Evolutionary conservation across 1,140 invertebrate genomes (phyloP), one percentile per base, ranked within the genome.

Genomic region (Ceratosolen solmsi): DNA sequence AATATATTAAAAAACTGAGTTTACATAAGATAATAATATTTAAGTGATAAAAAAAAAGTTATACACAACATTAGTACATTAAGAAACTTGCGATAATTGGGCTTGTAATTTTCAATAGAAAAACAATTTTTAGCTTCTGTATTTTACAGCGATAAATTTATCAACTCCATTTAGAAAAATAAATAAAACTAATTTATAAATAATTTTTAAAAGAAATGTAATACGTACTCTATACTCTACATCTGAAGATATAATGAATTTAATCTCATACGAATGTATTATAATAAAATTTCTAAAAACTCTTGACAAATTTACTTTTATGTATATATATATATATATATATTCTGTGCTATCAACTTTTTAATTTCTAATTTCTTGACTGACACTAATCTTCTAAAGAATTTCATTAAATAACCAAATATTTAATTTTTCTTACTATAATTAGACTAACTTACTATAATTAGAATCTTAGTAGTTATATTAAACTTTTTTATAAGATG

Each of bases 311-410:
- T 54, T 30, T 41, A n/a, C 25, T 80, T 73, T 51, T 63, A 65
- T 89, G 86, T 89, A 88, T 46, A 5, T 46, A 46, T 46, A 46
- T 13, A 46, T 22, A 79, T 83, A 86, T 82, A 84, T 84, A 83
- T 85, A 88, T 87, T 89, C 89, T 90, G 88, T 90, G 89, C 89
- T 90, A 89, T 89, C 85, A 86, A 89, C 15, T 63, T 46, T 30
- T 25, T 72, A 41, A 72, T 81, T 85, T 87, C 83, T 83, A 84
- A 89, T 82, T 86, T 86, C 82, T 86, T 65, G 84, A 89, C 86
- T 83, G 87, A 86, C 84, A 83, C 68, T 83, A 77, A 30, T 83
- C 77, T 46, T 41, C 27, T 82, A 81, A 73, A 65, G 80, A 46
- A 80, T 87, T 68, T 58, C 30, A 84, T 86, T 85, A 85, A 87